phyloP scores from a whole-genome alignment of 2,113 vertebrate genomes.

The Bothrops jararaca region DNA sequence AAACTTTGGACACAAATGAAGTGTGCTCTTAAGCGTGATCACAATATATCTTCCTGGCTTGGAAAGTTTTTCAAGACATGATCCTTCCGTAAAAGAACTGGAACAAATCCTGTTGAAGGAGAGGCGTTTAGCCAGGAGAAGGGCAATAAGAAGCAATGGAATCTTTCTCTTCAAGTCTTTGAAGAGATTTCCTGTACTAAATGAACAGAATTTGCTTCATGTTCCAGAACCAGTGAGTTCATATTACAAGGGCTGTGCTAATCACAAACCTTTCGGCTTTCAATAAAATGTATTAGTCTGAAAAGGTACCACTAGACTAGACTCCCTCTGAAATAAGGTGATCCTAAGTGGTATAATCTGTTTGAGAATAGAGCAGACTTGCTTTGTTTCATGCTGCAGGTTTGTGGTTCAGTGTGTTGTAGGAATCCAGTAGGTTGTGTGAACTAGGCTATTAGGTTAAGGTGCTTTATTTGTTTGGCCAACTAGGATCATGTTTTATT shows the following conservation, averaged over 20 bases:
- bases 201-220: not conserved
- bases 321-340: not conserved
- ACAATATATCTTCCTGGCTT: not conserved
- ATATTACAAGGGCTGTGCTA: not conserved
- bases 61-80: not conserved
- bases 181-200: not conserved
- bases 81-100: not conserved
- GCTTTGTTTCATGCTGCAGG: not conserved
- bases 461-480: not conserved
- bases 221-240: not conserved
- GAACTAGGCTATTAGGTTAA: not conserved
- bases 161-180: not conserved
- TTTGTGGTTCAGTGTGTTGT: not conserved
- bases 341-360: not conserved
- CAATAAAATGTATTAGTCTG: not conserved
- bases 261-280: not conserved
- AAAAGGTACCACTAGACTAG: not conserved
- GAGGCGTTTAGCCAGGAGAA: not conserved
- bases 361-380: not conserved
- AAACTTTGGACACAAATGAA: not conserved
- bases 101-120: not conserved
- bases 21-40: not conserved
- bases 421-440: not conserved
- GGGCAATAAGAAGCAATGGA: not conserved
- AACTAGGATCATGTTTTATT: not conserved